A percentile compares a stretch with the other conserved stretches of the same genome.
Evolutionary conservation across 2,888 invertebrate genomes (phyloP).

Genomic region (Cyclophora albipunctata): DNA sequence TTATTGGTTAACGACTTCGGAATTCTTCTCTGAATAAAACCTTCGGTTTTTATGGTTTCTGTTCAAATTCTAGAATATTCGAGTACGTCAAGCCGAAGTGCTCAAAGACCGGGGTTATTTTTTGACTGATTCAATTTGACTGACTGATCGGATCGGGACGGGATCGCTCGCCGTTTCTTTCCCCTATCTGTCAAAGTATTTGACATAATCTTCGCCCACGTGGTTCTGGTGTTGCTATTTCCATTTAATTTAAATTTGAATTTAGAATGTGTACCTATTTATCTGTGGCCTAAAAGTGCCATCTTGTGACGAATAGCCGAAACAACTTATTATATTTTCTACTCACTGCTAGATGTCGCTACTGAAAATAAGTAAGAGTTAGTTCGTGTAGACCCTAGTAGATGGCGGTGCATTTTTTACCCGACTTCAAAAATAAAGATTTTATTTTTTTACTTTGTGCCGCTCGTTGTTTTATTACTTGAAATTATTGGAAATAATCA

Average conservation of each 20-base stretch:
- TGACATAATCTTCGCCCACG: constrained; percentile 30
- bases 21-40: background rate
- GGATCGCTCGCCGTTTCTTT: too few relatives aligned
- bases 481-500: too few relatives aligned
- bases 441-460: background rate
- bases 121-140: constrained; percentile 1
- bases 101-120: constrained; percentile 20
- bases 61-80: constrained; percentile 57
- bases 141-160: too few relatives aligned
- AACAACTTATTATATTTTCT: background rate
- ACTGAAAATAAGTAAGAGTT: background rate
- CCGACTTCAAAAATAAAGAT: background rate
- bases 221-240: constrained; percentile 44
- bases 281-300: constrained; percentile 5
- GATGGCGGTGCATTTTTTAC: constrained; percentile 7
- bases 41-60: background rate
- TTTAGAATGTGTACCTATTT: background rate
- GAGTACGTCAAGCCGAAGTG: constrained; percentile 9
- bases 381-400: background rate
- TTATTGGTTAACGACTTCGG: background rate
- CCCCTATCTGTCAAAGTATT: constrained; percentile 19
- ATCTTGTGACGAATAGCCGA: constrained; percentile 35
- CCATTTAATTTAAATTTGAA: background rate
- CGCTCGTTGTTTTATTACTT: background rate
- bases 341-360: constrained; percentile 5